Conservation (phyloP, 2,888 invertebrate species). For the Stenotaenia linearis region DNA sequence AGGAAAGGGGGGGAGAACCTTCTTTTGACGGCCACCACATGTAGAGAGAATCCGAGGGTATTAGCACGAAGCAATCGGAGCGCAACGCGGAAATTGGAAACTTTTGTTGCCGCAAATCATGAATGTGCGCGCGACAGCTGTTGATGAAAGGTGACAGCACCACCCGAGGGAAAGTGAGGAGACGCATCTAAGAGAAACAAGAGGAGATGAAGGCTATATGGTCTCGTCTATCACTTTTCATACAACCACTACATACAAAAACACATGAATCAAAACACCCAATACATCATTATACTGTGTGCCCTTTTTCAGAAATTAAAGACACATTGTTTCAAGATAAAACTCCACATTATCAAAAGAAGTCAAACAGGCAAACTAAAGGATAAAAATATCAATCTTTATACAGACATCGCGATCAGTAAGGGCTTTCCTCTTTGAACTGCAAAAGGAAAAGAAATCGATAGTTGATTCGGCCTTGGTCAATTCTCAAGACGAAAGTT, state of each 20-base stretch:
- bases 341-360: no score
- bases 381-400: neutral
- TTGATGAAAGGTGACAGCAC: constrained; percentile 23
- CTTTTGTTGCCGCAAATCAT: constrained; percentile 26
- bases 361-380: no score
- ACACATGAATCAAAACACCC: neutral
- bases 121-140: constrained; percentile 26
- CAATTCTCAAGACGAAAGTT: neutral
- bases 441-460: neutral
- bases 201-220: neutral
- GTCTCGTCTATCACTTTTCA: constrained; percentile 23
- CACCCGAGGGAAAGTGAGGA: constrained; percentile 12
- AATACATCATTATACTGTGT: neutral
- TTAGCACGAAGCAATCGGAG: constrained; percentile 24
- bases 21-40: constrained; percentile 21
- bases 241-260: neutral
- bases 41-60: constrained; percentile 5
- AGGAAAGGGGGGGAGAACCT: no score
- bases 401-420: neutral
- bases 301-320: neutral
- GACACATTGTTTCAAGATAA: no score
- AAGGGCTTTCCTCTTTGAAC: neutral
- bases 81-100: constrained; percentile 22
- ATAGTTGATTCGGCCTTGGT: neutral
- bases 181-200: neutral